These are phyloP conservation scores for Cuculus canorus DNA, from an alignment of 2,797 vertebrate species.

Conservation along the genomic window DNA sequence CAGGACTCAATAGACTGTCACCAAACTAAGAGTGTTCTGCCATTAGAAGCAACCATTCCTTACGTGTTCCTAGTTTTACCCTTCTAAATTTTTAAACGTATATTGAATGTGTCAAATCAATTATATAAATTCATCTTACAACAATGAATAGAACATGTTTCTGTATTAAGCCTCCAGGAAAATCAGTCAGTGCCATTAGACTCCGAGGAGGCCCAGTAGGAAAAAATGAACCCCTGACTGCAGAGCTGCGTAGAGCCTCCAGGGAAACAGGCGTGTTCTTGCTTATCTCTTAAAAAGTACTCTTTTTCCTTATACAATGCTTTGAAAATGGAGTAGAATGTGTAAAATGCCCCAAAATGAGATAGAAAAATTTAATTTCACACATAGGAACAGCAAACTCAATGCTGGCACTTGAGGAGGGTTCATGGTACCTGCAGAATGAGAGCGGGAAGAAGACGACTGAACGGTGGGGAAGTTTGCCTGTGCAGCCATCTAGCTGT, in stretches of 20 bases:
- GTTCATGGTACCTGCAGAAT: too few relatives aligned
- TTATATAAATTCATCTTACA: neutral
- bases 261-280: neutral
- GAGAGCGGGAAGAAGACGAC: neutral
- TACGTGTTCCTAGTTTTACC: neutral
- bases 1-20: neutral
- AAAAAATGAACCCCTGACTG: neutral
- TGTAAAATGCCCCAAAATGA: neutral
- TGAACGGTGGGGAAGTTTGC: neutral
- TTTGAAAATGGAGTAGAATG: neutral
- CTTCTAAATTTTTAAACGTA: neutral
- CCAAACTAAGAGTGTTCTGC: neutral
- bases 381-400: neutral
- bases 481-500: neutral
- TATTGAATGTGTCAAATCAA: neutral
- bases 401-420: neutral
- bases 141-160: neutral
- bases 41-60: neutral
- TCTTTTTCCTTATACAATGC: accelerated
- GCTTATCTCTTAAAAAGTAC: neutral
- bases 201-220: neutral
- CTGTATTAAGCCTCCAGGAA: neutral
- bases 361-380: neutral
- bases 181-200: neutral
- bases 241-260: neutral